phyloP scores from a whole-genome alignment of 2,113 vertebrate genomes.

The Erpornis zantholeuca region DNA sequence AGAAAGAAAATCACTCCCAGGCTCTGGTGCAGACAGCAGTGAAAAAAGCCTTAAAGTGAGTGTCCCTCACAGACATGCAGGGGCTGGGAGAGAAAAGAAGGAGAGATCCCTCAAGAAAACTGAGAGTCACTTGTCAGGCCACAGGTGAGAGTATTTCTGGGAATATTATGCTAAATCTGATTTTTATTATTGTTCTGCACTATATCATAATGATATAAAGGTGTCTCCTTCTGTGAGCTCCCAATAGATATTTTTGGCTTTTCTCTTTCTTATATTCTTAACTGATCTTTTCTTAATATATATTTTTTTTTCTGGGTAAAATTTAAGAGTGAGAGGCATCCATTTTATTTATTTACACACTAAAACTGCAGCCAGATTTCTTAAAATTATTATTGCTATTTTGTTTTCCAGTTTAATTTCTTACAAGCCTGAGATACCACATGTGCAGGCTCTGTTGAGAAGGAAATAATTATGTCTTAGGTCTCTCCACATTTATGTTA shows the following conservation, averaged over 20 bases:
- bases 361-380: background rate
- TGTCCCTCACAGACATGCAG: background rate
- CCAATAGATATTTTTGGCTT: background rate
- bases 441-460: background rate
- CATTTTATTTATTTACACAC: background rate
- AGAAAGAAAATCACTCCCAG: background rate
- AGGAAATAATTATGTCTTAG: background rate
- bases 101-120: constrained; percentile 1
- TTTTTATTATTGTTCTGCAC: background rate
- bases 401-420: background rate
- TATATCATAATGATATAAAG: background rate
- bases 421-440: background rate
- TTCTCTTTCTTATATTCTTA: background rate
- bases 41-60: background rate
- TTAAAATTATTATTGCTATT: background rate
- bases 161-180: background rate
- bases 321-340: rapidly evolving
- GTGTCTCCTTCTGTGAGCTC: background rate
- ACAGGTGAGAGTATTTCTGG: constrained; percentile 65
- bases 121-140: background rate
- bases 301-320: background rate
- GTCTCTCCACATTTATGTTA: background rate
- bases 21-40: background rate
- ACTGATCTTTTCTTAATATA: rapidly evolving
- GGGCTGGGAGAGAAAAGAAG: constrained; percentile 43